Percentiles rank a stretch among this genome's conserved stretches.
phyloP scores from a whole-genome alignment of 2,888 invertebrate species.

The Thymelicus lineola region DNA sequence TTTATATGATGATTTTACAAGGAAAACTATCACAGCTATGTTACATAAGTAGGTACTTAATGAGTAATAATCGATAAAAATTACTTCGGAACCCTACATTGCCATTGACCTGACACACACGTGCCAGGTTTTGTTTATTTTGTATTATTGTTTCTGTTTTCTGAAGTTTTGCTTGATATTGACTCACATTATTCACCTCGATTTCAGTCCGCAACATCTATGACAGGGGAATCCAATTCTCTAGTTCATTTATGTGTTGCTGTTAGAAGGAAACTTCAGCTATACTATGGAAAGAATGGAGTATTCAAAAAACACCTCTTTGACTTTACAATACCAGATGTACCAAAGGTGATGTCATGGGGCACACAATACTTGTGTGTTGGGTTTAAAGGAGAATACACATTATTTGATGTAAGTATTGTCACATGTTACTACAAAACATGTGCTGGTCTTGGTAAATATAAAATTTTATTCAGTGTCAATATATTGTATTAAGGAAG shows the following conservation, averaged over 20 bases:
- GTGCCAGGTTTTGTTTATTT: too few relatives aligned
- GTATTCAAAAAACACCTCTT: slow-evolving; percentile 90
- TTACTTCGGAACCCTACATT: too few relatives aligned
- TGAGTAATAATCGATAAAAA: too few relatives aligned
- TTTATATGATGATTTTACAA: too few relatives aligned
- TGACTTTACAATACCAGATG: slow-evolving; percentile 91
- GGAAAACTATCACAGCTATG: too few relatives aligned
- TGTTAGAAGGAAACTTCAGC: slow-evolving; percentile 92
- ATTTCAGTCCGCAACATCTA: slow-evolving; percentile 70
- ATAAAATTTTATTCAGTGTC: too few relatives aligned
- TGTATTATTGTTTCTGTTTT: too few relatives aligned
- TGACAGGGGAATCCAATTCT: slow-evolving; percentile 90
- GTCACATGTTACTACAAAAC: too few relatives aligned
- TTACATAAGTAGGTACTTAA: too few relatives aligned
- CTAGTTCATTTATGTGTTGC: slow-evolving; percentile 95
- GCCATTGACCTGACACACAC: too few relatives aligned
- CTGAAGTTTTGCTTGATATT: not conserved
- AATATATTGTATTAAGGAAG: too few relatives aligned
- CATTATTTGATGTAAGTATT: slow-evolving; percentile 88
- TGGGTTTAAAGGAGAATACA: slow-evolving; percentile 94
- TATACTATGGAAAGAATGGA: slow-evolving; percentile 95
- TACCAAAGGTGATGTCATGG: slow-evolving; percentile 93
- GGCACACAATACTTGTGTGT: slow-evolving; percentile 93
- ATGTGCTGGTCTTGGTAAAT: too few relatives aligned
- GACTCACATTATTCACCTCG: not conserved